Percentiles rank a stretch among this genome's conserved stretches.
phyloP scores from a whole-genome alignment of 2,113 vertebrate genomes.

The Trematomus loennbergii region DNA sequence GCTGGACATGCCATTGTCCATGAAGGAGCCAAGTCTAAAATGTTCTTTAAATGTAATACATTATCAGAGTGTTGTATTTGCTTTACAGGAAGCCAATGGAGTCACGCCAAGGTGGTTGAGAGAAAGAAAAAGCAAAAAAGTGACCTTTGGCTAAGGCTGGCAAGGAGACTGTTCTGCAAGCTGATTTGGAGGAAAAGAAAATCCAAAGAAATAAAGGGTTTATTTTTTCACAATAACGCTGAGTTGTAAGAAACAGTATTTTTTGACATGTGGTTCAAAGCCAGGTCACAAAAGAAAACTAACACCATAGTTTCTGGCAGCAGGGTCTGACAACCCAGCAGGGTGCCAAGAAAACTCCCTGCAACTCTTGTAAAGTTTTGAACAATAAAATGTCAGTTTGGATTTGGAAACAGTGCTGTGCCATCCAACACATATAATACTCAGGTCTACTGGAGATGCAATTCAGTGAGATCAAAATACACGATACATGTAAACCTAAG shows the following conservation, averaged over 20 bases:
- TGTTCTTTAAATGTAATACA: not conserved
- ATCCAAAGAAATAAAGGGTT: not conserved
- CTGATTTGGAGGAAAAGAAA: not conserved
- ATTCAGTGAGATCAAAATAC: not conserved
- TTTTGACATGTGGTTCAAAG: conserved; percentile 17
- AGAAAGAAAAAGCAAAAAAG: not conserved
- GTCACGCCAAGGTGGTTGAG: not conserved
- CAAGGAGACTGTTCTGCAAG: not conserved
- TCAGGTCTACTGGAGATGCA: too few relatives aligned
- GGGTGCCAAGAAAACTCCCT: not conserved
- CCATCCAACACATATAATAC: not conserved
- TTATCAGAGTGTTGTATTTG: not conserved
- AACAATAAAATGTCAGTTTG: not conserved
- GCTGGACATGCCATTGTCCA: not conserved
- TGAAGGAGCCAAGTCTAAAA: not conserved
- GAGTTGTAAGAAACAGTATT: not conserved
- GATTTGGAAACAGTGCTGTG: not conserved
- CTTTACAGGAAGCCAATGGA: not conserved
- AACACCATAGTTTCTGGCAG: not conserved
- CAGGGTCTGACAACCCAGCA: not conserved
- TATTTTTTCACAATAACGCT: not conserved
- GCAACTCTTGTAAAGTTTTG: not conserved
- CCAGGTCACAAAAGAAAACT: not conserved
- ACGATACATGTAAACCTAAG: not conserved
- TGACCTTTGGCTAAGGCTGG: not conserved